phyloP scores from a whole-genome alignment of 2,888 invertebrate genomes.

The Spisula solida region DNA sequence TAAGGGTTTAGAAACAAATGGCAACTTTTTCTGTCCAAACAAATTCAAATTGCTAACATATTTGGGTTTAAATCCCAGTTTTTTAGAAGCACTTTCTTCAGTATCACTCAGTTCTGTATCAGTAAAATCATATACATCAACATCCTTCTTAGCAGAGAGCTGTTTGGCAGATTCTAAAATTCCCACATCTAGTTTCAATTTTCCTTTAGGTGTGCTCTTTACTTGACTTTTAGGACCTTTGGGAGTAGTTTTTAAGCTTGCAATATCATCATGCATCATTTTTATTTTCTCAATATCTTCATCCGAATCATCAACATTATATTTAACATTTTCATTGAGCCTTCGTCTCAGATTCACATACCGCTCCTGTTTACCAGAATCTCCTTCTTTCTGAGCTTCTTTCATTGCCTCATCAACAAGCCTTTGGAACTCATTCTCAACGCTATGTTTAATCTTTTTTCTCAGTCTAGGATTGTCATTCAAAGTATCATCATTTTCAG shows the following conservation, averaged over 20 bases:
- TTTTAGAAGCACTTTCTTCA: conserved; percentile 58
- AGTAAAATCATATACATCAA: conserved; percentile 68
- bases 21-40: conserved; percentile 53
- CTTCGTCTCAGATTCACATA: conserved; percentile 55
- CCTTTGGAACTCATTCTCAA: conserved; percentile 71
- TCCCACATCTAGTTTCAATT: conserved; percentile 16
- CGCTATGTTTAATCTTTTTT: conserved; percentile 65
- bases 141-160: conserved; percentile 49
- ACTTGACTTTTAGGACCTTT: conserved; percentile 30
- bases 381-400: conserved; percentile 60
- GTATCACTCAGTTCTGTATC: conserved; percentile 68
- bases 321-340: conserved; percentile 59
- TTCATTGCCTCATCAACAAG: conserved; percentile 66
- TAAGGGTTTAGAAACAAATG: conserved; percentile 59
- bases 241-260: conserved; percentile 36
- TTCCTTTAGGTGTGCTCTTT: conserved; percentile 36
- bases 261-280: conserved; percentile 4
- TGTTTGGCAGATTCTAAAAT: conserved; percentile 15
- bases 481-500: not conserved
- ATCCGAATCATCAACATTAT: conserved; percentile 67
- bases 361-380: conserved; percentile 54
- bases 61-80: conserved; percentile 64
- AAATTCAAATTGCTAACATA: conserved; percentile 63
- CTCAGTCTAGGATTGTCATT: not conserved
- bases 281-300: conserved; percentile 54